A percentile compares a stretch with the other conserved stretches of the same genome.
Conservation (phyloP, 2,113 vertebrate genomes). For the Panthera leo region DNA sequence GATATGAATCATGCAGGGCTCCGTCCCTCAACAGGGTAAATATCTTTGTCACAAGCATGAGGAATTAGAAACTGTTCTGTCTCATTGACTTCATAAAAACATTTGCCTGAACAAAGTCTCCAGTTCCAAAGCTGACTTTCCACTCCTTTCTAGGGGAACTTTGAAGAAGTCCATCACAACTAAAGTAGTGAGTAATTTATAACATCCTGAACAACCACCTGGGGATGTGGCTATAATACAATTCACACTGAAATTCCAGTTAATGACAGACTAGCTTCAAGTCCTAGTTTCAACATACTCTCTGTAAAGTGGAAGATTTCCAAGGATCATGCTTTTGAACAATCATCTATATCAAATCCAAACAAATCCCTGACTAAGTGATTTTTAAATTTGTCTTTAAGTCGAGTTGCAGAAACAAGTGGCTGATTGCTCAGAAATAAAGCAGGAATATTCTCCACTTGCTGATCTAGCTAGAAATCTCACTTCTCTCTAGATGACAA, state of each 20-base stretch:
- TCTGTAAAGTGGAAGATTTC: not conserved
- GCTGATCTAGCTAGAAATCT: not conserved
- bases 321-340: not conserved
- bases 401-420: not conserved
- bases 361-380: not conserved
- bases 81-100: not conserved
- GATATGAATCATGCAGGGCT: constrained; percentile 39
- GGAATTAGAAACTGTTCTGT: not conserved
- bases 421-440: not conserved
- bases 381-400: not conserved
- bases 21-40: not conserved
- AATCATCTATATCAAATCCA: not conserved
- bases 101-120: not conserved
- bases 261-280: not conserved
- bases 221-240: not conserved
- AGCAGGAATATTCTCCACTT: not conserved
- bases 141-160: not conserved
- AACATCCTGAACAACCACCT: not conserved
- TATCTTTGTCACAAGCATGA: not conserved
- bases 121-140: not conserved
- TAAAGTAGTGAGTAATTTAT: not conserved
- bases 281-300: not conserved
- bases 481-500: not conserved
- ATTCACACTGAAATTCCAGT: not conserved
- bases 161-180: not conserved